Conservation (phyloP, 53 echinoderm and acorn worm genomes). For the Temnopleurus reevesii region DNA sequence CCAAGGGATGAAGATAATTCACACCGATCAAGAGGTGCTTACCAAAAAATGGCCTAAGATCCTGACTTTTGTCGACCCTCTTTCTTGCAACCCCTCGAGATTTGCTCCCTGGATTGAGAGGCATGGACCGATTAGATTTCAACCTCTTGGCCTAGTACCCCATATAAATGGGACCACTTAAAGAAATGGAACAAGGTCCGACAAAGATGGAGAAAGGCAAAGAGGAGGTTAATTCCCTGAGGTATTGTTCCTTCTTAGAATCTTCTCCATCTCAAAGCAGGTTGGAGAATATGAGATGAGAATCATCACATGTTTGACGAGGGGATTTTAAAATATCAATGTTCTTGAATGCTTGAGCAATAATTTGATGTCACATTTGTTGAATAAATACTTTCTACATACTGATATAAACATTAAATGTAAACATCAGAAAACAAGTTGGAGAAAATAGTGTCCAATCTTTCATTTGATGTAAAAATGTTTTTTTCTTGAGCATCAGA, state of each 20-base stretch:
- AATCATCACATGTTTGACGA: too few species aligned
- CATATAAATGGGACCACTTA: conserved; percentile 21
- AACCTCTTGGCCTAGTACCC: conserved; percentile 29
- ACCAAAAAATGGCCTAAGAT: not conserved
- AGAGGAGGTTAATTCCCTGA: conserved; percentile 9
- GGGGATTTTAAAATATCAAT: too few species aligned
- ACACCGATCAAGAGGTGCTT: conserved; percentile 29
- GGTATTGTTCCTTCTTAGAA: conserved; percentile 39
- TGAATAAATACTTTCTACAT: too few species aligned
- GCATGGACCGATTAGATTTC: conserved; percentile 37
- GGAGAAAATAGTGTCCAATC: too few species aligned
- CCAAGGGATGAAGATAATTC: not conserved
- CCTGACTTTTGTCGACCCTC: conserved; percentile 11
- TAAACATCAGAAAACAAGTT: too few species aligned
- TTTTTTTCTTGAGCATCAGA: too few species aligned
- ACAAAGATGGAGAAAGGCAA: not conserved
- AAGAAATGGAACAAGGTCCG: conserved; percentile 5
- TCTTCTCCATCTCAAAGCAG: not conserved
- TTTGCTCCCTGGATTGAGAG: conserved; percentile 9
- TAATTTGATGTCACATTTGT: too few species aligned
- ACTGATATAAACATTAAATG: too few species aligned
- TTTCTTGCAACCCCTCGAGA: conserved; percentile 1
- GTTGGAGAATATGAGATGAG: conserved; percentile 1
- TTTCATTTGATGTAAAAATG: too few species aligned
- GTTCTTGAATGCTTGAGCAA: too few species aligned